phyloP scores from a whole-genome alignment of 2,113 vertebrate species.

The Chloroceryle aenea region DNA sequence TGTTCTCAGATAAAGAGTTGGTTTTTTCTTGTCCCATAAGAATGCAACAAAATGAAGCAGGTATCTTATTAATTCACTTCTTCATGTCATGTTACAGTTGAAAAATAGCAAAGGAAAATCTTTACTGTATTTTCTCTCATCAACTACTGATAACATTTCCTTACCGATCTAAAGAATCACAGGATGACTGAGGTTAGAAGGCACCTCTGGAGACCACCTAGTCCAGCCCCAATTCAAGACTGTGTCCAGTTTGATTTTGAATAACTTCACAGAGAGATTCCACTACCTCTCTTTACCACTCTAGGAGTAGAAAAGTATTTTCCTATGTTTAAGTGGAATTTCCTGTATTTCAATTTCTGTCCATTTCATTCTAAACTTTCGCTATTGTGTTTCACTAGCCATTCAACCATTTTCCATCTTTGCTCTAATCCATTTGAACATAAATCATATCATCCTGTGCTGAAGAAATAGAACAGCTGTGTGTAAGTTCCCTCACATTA shows the following conservation, averaged over 20 bases:
- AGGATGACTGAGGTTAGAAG: neutral
- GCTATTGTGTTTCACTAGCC: neutral
- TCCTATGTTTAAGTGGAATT: fast-evolving
- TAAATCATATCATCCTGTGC: neutral
- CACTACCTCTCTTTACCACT: neutral
- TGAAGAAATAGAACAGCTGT: neutral
- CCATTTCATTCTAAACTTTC: neutral
- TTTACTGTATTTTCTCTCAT: neutral
- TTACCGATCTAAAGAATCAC: neutral
- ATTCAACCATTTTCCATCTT: neutral
- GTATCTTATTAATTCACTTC: neutral
- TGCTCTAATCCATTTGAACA: neutral
- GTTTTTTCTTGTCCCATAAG: constrained; percentile 8
- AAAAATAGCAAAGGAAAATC: neutral
- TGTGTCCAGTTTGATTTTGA: neutral
- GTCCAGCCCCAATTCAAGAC: neutral
- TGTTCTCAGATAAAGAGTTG: neutral
- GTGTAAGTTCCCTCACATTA: neutral
- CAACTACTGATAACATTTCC: neutral
- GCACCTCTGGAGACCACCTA: neutral
- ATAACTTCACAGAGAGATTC: neutral
- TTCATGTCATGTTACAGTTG: neutral
- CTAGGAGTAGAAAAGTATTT: neutral
- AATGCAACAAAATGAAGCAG: neutral
- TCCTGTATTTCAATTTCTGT: neutral